Conservation (phyloP, 2,113 vertebrate genomes). For the Struthidea cinerea region DNA sequence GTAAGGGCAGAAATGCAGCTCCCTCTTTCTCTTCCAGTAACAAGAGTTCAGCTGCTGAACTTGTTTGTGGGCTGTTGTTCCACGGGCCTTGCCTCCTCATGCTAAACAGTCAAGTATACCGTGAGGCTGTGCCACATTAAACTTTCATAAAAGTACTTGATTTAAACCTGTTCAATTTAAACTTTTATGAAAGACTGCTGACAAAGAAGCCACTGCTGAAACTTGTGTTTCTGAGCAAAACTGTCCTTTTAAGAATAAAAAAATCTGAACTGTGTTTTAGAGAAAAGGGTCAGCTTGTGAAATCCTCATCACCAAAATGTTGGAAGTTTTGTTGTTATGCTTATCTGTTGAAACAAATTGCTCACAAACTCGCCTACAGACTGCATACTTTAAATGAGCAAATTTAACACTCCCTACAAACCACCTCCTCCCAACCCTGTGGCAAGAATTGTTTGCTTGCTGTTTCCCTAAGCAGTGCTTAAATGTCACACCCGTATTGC, state of each 20-base stretch:
- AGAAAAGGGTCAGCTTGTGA: background rate
- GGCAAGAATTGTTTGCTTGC: conserved; percentile 5
- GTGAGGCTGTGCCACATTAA: background rate
- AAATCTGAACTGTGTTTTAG: background rate
- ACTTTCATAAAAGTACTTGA: background rate
- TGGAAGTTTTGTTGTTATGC: background rate
- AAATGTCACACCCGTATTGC: background rate
- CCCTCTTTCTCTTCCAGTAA: background rate
- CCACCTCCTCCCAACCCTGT: background rate
- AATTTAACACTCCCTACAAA: background rate
- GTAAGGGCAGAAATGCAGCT: background rate
- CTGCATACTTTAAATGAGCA: background rate
- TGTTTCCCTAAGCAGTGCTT: background rate
- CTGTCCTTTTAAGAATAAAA: background rate
- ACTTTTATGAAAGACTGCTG: background rate
- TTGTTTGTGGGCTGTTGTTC: background rate
- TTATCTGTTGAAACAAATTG: background rate
- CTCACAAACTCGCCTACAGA: background rate
- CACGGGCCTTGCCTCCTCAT: background rate
- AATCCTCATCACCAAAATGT: background rate
- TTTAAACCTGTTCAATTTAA: background rate
- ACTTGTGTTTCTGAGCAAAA: background rate
- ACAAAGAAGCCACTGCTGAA: background rate
- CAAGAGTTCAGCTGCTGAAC: background rate
- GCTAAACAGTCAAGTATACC: background rate